Evolutionary conservation across 2,888 invertebrate species (phyloP).

Genomic region (Seira ritae): DNA sequence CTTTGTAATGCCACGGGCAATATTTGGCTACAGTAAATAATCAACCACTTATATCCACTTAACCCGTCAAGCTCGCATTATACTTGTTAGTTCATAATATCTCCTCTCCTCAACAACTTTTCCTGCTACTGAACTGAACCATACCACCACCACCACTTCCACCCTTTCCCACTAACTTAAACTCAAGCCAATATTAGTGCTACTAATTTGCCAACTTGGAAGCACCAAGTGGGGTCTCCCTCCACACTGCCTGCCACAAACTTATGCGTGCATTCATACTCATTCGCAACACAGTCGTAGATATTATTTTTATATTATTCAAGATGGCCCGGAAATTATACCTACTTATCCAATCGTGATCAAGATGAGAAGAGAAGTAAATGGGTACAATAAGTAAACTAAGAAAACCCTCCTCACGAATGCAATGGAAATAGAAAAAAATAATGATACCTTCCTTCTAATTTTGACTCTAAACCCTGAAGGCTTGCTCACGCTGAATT

Average conservation of each 20-base stretch:
- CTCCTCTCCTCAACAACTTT: neutral
- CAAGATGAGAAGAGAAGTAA: slow-evolving; percentile 48
- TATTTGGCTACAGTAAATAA: slow-evolving; percentile 61
- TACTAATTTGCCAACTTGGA: slow-evolving; percentile 66
- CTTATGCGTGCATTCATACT: neutral
- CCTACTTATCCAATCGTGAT: slow-evolving; percentile 65
- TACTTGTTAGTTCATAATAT: slow-evolving; percentile 32
- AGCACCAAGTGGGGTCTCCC: slow-evolving; percentile 59
- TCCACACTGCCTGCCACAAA: neutral
- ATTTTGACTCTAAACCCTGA: slow-evolving; percentile 24
- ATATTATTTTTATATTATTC: neutral
- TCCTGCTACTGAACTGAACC: slow-evolving; percentile 37
- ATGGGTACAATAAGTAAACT: slow-evolving; percentile 24
- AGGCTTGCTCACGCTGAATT: slow-evolving; percentile 42
- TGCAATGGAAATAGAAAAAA: slow-evolving; percentile 30
- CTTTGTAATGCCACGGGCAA: slow-evolving; percentile 58
- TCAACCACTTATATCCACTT: slow-evolving; percentile 65
- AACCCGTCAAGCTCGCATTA: slow-evolving; percentile 64
- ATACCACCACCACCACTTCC: neutral
- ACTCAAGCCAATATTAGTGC: slow-evolving; percentile 51
- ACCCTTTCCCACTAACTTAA: no score
- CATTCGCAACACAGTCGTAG: neutral
- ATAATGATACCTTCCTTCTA: slow-evolving; percentile 45
- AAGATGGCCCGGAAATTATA: slow-evolving; percentile 60
- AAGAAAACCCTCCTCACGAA: neutral